Conservation (phyloP, 2,113 vertebrate species). For the Ceyx cyanopectus region DNA sequence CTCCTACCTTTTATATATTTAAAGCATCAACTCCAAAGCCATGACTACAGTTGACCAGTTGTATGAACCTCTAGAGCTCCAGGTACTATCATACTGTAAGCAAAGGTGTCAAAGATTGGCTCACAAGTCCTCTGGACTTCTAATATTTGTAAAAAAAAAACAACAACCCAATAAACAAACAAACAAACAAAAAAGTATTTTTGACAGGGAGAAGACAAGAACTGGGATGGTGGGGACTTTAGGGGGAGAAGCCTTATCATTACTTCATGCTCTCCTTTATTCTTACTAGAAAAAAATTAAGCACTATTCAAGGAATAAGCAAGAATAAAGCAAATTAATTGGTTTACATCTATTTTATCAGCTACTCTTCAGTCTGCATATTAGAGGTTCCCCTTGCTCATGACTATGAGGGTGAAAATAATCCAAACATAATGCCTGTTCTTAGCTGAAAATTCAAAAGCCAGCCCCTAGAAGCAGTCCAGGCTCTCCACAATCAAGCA, state of each 20-base stretch:
- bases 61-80: neutral
- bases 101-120: neutral
- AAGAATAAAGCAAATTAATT: neutral
- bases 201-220: too few relatives aligned
- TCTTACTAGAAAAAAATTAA: neutral
- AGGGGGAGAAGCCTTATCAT: neutral
- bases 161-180: too few relatives aligned
- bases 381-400: neutral
- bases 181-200: too few relatives aligned
- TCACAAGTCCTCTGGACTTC: neutral
- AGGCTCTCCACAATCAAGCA: rapidly evolving
- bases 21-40: neutral
- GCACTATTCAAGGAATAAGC: neutral
- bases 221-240: neutral
- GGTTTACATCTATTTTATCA: neutral
- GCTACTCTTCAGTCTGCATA: neutral
- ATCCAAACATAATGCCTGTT: neutral
- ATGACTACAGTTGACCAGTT: neutral
- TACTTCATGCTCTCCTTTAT: neutral
- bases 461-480: neutral
- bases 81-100: neutral
- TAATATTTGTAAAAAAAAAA: neutral
- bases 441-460: neutral
- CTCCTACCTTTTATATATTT: constrained; percentile 37
- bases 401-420: neutral